Percentiles rank a stretch among this genome's conserved stretches.
Conservation (phyloP, 2,797 vertebrate genomes). For the Potorous gilbertii region DNA sequence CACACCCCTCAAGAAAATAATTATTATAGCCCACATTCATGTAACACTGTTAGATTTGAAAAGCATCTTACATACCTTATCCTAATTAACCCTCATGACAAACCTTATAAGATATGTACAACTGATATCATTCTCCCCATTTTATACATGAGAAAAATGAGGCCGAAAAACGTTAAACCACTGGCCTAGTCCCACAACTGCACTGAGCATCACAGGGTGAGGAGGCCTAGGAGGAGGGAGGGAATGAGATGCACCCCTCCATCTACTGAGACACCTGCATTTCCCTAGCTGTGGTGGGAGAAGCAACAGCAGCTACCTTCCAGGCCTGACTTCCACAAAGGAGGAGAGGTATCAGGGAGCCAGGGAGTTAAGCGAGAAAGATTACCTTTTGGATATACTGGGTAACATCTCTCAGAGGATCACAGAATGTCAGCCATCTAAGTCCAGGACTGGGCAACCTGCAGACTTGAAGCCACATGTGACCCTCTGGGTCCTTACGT, state of each 20-base stretch:
- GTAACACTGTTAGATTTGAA: neutral
- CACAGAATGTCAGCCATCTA: neutral
- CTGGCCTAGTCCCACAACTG: neutral
- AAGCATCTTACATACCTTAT: neutral
- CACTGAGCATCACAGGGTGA: neutral
- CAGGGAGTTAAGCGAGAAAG: neutral
- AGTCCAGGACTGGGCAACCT: too few species aligned
- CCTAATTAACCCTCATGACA: neutral
- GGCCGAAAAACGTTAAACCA: neutral
- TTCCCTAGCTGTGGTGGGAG: neutral
- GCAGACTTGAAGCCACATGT: too few species aligned
- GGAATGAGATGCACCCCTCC: neutral
- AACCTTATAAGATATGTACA: neutral
- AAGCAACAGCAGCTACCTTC: neutral
- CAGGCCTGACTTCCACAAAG: neutral
- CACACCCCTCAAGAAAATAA: neutral
- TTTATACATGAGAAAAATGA: neutral
- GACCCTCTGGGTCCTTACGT: too few species aligned
- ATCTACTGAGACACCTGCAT: neutral
- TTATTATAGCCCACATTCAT: neutral
- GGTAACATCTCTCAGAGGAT: neutral
- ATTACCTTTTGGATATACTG: neutral
- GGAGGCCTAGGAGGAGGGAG: neutral
- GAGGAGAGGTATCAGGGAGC: neutral
- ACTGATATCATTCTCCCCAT: neutral